A percentile compares a stretch with the other conserved stretches of the same genome.
Evolutionary conservation across 2,113 vertebrate species (phyloP).

Genomic region (Rhinoptilus africanus): DNA sequence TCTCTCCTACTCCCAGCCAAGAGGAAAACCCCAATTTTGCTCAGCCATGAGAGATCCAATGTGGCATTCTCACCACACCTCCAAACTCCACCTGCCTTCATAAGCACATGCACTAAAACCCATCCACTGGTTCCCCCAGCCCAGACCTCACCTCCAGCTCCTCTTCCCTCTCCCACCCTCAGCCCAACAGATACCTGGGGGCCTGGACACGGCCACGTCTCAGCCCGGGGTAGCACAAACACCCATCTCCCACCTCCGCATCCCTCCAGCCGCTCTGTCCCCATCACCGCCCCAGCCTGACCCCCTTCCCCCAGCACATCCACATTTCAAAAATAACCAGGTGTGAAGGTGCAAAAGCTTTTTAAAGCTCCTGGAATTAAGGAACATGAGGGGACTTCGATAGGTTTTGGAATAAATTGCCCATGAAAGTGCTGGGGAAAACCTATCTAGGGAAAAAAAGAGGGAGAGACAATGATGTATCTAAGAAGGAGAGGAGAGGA

Average conservation of each 20-base stretch:
- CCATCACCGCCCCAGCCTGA: background rate
- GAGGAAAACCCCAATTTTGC: background rate
- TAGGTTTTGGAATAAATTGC: slow-evolving; percentile 64
- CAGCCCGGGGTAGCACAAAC: background rate
- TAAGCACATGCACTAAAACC: rapidly evolving
- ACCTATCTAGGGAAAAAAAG: background rate
- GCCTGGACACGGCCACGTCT: rapidly evolving
- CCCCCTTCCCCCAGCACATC: background rate
- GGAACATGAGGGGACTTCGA: background rate
- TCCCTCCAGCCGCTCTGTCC: background rate
- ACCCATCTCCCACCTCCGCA: background rate
- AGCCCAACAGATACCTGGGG: rapidly evolving
- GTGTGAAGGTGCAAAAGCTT: background rate
- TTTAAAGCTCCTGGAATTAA: slow-evolving; percentile 31
- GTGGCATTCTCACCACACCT: background rate
- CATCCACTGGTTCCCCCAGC: rapidly evolving
- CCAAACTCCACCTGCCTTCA: rapidly evolving
- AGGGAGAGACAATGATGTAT: background rate
- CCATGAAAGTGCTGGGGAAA: slow-evolving; percentile 61
- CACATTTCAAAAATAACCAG: background rate
- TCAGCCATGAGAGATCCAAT: background rate
- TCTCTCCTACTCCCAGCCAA: background rate
- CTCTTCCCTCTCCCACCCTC: rapidly evolving
- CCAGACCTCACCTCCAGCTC: background rate
- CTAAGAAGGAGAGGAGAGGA: slow-evolving; percentile 4